Base-by-base conservation (phyloP, 1,140 invertebrate species). In the Elymnias hypermnestra region DNA sequence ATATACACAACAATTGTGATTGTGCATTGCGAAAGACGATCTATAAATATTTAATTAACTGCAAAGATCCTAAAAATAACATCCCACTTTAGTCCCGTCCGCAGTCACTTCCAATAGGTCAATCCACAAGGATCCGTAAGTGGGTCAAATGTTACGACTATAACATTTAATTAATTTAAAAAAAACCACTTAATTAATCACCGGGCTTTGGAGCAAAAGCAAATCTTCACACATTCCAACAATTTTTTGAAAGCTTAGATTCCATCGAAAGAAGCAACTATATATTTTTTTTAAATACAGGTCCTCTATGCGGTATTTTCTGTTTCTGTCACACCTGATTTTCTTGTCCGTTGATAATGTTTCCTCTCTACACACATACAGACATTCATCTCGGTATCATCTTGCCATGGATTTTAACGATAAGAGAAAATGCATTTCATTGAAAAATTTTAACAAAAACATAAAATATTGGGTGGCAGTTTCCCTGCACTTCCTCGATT, bases 21-120 rank as follows among this genome's bases (percentile, higher is more conserved):
- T 70, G 46, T 57, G 55, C 62, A 67, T 72, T 60, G 56, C 63
- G 57, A 68, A 72, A 59, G 60, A 61, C 64, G 75, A 73, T 61
- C 23, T 81, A 83, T 83, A 78, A 83, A 85, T 85, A 85, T 78
- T 82, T 82, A 83, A 83, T 76, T 76, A 85, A 74, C 78, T 73
- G 82, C 82, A 78, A 83, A 79, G 70, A 69, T 75, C 67, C 78
- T 85, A 85, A 82, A 85, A 85, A 83, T 85, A 85, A 83, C 78
- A 77, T 74, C 63, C 60, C 63, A 56, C 33, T 71, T 61, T 58
- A 74, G n/a, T n/a, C n/a, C n/a, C n/a, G 68, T 82, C 77, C 78
- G 78, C 78, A 85, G 76, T 79, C 72, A 70, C 51, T 62, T 65
- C 66, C 67, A 53, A 81, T 81, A 85, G 78, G 82, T 85, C 82